Percentiles rank a stretch among this genome's conserved stretches.
Evolutionary conservation across 2,113 vertebrate genomes (phyloP).

Genomic region (Phaethornis superciliosus): DNA sequence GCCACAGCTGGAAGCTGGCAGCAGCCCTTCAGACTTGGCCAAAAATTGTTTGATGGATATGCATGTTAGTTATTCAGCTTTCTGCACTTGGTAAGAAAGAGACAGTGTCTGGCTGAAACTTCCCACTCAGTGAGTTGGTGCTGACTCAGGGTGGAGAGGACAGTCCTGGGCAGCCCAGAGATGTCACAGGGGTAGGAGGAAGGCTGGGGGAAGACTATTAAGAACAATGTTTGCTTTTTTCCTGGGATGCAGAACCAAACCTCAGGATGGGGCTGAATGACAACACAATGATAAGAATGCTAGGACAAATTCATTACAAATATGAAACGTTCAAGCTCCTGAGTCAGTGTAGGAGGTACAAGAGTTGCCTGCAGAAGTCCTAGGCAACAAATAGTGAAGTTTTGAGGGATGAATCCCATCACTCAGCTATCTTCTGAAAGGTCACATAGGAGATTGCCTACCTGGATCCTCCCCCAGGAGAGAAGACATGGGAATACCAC

Average conservation of each 20-base stretch:
- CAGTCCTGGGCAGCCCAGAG: not conserved
- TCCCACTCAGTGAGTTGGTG: rapidly evolving
- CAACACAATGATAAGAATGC: not conserved
- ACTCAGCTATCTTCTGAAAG: not conserved
- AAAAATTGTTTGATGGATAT: not conserved
- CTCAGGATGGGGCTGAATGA: not conserved
- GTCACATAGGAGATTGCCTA: rapidly evolving
- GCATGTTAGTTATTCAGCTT: not conserved
- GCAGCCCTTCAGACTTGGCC: not conserved
- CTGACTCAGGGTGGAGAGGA: rapidly evolving
- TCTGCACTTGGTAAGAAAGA: not conserved
- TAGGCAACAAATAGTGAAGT: not conserved
- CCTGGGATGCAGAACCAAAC: not conserved
- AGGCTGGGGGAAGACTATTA: not conserved
- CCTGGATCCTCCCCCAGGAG: not conserved
- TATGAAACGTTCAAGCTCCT: not conserved
- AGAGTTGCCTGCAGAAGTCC: not conserved
- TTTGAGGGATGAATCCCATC: not conserved
- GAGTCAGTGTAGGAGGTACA: not conserved
- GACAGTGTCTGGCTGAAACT: not conserved
- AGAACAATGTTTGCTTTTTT: not conserved
- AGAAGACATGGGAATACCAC: not conserved
- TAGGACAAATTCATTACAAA: not conserved
- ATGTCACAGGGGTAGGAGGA: not conserved
- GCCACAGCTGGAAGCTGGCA: slow-evolving; percentile 44